Conservation (phyloP, 2,888 invertebrate species). For the Melinaea marsaeus region DNA sequence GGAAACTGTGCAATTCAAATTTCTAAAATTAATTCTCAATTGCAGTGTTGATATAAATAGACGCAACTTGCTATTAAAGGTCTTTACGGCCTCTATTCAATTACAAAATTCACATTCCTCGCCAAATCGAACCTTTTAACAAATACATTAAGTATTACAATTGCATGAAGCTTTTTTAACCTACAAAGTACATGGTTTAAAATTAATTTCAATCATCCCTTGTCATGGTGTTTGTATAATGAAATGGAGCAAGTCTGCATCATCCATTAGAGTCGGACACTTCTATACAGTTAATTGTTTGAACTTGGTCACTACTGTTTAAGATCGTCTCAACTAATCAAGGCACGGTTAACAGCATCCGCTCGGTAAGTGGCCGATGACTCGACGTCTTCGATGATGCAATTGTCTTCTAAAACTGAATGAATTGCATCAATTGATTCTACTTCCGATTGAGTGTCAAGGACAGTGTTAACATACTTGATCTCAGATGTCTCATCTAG, state of each 20-base stretch:
- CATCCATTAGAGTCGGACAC: slow-evolving; percentile 77
- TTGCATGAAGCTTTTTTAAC: neutral
- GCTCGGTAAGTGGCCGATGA: slow-evolving; percentile 70
- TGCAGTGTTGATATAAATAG: slow-evolving; percentile 52
- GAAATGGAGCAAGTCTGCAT: slow-evolving; percentile 70
- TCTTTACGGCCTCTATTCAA: neutral
- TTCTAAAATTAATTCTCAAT: slow-evolving; percentile 40
- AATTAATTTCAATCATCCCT: slow-evolving; percentile 74
- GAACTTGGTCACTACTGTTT: slow-evolving; percentile 73
- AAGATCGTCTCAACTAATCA: slow-evolving; percentile 74
- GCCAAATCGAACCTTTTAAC: neutral
- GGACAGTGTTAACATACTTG: slow-evolving; percentile 49
- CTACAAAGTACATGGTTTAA: slow-evolving; percentile 50
- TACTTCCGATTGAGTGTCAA: slow-evolving; percentile 74
- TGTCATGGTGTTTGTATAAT: slow-evolving; percentile 75
- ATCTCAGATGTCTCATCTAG: slow-evolving; percentile 27
- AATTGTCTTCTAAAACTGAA: slow-evolving; percentile 58
- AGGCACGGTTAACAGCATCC: slow-evolving; percentile 75
- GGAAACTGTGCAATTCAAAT: slow-evolving; percentile 27
- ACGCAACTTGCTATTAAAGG: neutral
- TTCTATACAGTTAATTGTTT: slow-evolving; percentile 77
- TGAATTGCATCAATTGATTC: slow-evolving; percentile 55
- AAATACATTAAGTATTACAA: neutral
- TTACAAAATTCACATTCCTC: neutral
- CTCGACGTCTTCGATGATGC: slow-evolving; percentile 68